These are phyloP conservation scores for Ailuropoda melanoleuca DNA, from an alignment of 2,113 vertebrate genomes.

Conservation along the genomic window DNA sequence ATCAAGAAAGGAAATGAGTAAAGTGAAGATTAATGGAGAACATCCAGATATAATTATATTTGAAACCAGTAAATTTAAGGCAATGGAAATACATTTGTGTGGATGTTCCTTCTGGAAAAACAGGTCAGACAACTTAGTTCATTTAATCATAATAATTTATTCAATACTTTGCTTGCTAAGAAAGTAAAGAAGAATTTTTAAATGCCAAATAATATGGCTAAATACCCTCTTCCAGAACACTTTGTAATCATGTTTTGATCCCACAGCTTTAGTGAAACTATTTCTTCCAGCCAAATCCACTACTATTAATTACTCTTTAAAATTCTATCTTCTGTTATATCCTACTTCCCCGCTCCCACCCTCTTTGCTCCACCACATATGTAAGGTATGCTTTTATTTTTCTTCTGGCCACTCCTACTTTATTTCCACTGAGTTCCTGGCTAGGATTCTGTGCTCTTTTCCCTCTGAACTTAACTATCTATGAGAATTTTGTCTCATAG, in stretches of 20 bases:
- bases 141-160: slow-evolving; percentile 52
- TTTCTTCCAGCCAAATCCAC: background rate
- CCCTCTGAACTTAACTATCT: background rate
- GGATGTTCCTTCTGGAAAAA: slow-evolving; percentile 45
- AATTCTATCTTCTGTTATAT: background rate
- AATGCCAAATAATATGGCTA: background rate
- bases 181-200: slow-evolving; percentile 28
- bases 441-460: background rate
- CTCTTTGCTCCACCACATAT: background rate
- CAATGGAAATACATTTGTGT: background rate
- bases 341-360: background rate
- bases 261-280: background rate
- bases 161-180: slow-evolving; percentile 37
- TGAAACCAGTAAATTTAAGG: slow-evolving; percentile 13
- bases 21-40: background rate
- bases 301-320: background rate
- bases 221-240: background rate
- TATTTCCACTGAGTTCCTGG: background rate
- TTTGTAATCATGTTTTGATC: background rate
- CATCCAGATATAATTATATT: slow-evolving; percentile 28
- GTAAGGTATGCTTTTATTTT: background rate
- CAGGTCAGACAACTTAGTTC: background rate
- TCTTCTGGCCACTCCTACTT: background rate
- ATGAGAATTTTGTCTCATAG: background rate
- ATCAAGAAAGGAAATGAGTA: slow-evolving; percentile 37